Evolutionary conservation across 1,140 invertebrate species (phyloP).

Genomic region (Hormaphis cornu): DNA sequence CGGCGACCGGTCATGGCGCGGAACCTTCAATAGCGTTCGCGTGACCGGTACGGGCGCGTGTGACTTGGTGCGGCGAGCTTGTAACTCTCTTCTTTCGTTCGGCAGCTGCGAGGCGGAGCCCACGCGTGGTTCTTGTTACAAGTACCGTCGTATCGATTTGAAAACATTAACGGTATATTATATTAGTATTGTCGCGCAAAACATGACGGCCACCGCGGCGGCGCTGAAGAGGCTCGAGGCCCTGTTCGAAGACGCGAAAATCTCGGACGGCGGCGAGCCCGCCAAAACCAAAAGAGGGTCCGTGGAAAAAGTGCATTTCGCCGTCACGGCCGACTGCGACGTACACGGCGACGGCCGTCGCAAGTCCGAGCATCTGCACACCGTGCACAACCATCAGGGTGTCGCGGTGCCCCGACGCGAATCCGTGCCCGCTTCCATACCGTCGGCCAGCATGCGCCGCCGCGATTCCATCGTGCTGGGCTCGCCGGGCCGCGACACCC

Average conservation of each 20-base stretch:
- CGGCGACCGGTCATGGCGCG: background rate
- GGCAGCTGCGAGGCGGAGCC: too few species aligned
- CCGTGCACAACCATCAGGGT: constrained; percentile 41
- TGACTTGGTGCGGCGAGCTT: too few species aligned
- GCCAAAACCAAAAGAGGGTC: constrained; percentile 32
- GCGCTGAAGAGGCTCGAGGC: constrained; percentile 61
- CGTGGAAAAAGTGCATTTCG: constrained; percentile 34
- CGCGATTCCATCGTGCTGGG: constrained; percentile 43
- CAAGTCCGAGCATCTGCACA: constrained; percentile 44
- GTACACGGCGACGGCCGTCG: constrained; percentile 52
- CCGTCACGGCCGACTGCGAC: constrained; percentile 48
- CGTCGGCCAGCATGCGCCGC: constrained; percentile 37
- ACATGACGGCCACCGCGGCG: constrained; percentile 43
- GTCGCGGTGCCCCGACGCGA: constrained; percentile 40
- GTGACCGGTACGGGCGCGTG: background rate
- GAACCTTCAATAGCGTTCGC: constrained; percentile 14
- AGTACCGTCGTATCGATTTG: too few species aligned
- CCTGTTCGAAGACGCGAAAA: constrained; percentile 55
- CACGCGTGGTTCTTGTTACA: too few species aligned
- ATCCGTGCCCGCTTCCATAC: constrained; percentile 42
- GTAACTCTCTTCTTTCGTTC: too few species aligned
- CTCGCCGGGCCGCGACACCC: constrained; percentile 26
- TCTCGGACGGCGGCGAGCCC: constrained; percentile 37
- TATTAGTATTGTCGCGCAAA: background rate
- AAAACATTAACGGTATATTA: too few species aligned